Evolutionary conservation across 2,888 invertebrate genomes (phyloP).

Genomic region (Andrena praecox): DNA sequence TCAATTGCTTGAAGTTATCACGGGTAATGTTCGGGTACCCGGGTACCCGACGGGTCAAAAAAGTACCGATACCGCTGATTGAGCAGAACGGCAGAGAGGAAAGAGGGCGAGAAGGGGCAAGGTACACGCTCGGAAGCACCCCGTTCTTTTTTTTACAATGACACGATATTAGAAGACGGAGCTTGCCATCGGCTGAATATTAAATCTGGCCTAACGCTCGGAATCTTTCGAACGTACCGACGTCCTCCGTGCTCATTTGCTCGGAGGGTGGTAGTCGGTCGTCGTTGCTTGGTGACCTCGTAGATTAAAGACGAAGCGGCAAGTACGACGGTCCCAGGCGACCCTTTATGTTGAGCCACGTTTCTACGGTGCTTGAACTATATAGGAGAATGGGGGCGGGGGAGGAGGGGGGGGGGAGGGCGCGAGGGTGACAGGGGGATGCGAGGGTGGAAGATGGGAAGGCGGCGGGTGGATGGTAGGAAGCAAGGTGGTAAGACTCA

Average conservation of each 20-base stretch:
- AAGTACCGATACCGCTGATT: background rate
- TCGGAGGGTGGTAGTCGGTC: slow-evolving; percentile 43
- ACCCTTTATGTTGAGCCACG: slow-evolving; percentile 69
- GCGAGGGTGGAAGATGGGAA: slow-evolving; percentile 35
- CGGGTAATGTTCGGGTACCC: too few species aligned
- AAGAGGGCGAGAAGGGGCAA: background rate
- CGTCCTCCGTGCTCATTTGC: slow-evolving; percentile 49
- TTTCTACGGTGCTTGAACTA: slow-evolving; percentile 68
- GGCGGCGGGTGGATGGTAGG: slow-evolving; percentile 66
- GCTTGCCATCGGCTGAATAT: slow-evolving; percentile 17
- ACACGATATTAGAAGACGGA: background rate
- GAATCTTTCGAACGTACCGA: slow-evolving; percentile 40
- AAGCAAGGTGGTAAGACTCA: slow-evolving; percentile 78
- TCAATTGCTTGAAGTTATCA: too few species aligned
- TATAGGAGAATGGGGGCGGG: slow-evolving; percentile 43
- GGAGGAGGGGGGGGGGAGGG: slow-evolving; percentile 21
- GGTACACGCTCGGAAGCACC: too few species aligned
- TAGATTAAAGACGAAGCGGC: slow-evolving; percentile 73
- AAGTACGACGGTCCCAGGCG: slow-evolving; percentile 69
- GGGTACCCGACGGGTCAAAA: too few species aligned
- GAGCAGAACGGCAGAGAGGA: background rate
- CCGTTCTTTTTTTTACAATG: background rate
- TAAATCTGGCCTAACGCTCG: slow-evolving; percentile 43
- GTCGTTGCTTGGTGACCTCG: slow-evolving; percentile 67
- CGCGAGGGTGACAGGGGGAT: slow-evolving; percentile 9